phyloP scores from a whole-genome alignment of 2,888 invertebrate genomes.

The Prionchulus punctatus region DNA sequence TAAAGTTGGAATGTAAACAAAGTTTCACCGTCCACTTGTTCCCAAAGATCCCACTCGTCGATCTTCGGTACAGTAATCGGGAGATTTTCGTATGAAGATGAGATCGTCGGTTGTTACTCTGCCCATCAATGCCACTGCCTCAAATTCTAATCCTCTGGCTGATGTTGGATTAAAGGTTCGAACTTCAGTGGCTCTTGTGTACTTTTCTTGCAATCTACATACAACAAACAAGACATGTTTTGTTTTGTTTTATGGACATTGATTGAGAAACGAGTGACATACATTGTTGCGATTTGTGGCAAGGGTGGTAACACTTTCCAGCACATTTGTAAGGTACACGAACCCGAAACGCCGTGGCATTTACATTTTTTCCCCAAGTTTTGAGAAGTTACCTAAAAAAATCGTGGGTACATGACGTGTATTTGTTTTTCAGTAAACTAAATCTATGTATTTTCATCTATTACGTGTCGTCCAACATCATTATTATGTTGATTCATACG shows the following conservation, averaged over 20 bases:
- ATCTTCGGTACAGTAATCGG: slow-evolving; percentile 64
- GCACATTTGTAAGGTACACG: slow-evolving; percentile 63
- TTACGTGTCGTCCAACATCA: slow-evolving; percentile 56
- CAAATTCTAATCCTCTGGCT: slow-evolving; percentile 23
- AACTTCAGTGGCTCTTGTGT: slow-evolving; percentile 41
- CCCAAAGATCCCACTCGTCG: slow-evolving; percentile 55
- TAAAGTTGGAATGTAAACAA: not conserved
- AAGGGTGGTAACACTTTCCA: slow-evolving; percentile 54
- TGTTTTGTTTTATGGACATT: not conserved
- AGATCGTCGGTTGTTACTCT: slow-evolving; percentile 45
- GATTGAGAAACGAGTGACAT: not conserved
- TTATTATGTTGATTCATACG: slow-evolving; percentile 61
- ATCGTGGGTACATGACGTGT: not conserved
- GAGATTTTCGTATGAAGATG: slow-evolving; percentile 58
- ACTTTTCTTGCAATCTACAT: slow-evolving; percentile 7
- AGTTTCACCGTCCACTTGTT: slow-evolving; percentile 54
- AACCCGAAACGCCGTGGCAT: slow-evolving; percentile 67
- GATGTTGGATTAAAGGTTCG: slow-evolving; percentile 31
- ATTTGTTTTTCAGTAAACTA: not conserved
- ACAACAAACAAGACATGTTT: not conserved
- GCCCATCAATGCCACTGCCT: slow-evolving; percentile 30
- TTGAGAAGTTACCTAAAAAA: slow-evolving; percentile 46
- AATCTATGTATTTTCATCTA: not conserved
- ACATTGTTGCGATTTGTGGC: slow-evolving; percentile 36
- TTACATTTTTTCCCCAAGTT: slow-evolving; percentile 53